Base-by-base conservation (phyloP, 2,113 vertebrate genomes). In the Laterallus jamaicensis region DNA sequence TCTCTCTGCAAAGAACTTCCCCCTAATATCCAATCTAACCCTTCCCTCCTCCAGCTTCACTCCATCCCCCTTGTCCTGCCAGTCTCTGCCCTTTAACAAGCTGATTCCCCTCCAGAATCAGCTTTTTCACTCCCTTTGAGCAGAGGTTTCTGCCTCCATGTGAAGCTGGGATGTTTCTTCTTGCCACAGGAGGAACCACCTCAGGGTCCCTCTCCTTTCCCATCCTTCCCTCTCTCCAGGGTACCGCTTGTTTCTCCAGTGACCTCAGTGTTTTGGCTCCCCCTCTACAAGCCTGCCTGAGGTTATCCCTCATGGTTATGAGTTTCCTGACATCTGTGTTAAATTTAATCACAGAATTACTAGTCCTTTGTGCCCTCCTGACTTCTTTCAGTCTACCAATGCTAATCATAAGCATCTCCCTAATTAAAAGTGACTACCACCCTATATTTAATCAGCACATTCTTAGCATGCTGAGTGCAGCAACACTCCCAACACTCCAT, bases 251-350 rank as follows among this genome's bases (percentile, higher is more conserved):
- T 95, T 69, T 95, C 97, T 97, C 49, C 15, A 75, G 92, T 95
- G 90, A 93, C 76, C 88, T 95, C 95, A 83, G 5, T 92, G 82
- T 95, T 97, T 98, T 97, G 97, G 89, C 96, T 95, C 67, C 79
- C 50, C 28, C 26, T 40, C 92, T 70, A 39, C 85, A 69, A 90
- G 94, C 4, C 96, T 95, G 96, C 82, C 96, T 97, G 71, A 95
- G 77, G 86, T 75, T 80, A 37, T 60, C 92, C 96, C 88, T 97
- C 94, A 91, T 26, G 25, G 29, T 96, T 88, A 84, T 83, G 95
- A 97, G 90, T 92, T 96, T 95, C 93, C 86, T 92, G 97, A 96
- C 97, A 97, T 97, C 97, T 97, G 97, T 77, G 92, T 95, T 97
- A 89, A 74, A 95, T 97, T 96, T 94, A 87, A 84, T 64, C 83